phyloP scores from a whole-genome alignment of 2,888 invertebrate species.

The Esperia sulphurella region DNA sequence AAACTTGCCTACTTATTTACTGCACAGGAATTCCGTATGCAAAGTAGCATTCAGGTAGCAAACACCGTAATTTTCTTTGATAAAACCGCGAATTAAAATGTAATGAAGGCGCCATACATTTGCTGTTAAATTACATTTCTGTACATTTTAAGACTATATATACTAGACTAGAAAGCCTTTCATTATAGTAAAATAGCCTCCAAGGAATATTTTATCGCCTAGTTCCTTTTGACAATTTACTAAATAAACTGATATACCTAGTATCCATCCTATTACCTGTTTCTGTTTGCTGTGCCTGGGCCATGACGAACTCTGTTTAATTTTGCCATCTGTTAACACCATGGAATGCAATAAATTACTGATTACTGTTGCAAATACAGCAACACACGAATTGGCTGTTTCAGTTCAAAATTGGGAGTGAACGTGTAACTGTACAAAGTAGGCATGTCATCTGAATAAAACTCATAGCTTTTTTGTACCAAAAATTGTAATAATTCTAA shows the following conservation, averaged over 20 bases:
- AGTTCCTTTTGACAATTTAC: neutral
- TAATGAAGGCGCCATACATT: constrained; percentile 12
- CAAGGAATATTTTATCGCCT: neutral
- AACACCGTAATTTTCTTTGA: constrained; percentile 13
- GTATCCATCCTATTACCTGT: too few relatives aligned
- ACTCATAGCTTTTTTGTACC: too few relatives aligned
- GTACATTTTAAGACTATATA: constrained; percentile 16
- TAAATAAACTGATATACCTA: neutral
- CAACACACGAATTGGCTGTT: too few relatives aligned
- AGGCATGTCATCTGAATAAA: too few relatives aligned
- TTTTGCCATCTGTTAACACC: too few relatives aligned
- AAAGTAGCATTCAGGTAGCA: constrained; percentile 3
- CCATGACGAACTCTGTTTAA: too few relatives aligned
- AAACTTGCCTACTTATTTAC: neutral
- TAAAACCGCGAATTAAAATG: constrained; percentile 12
- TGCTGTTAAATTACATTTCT: constrained; percentile 20
- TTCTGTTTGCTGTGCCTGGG: too few relatives aligned
- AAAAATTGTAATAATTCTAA: too few relatives aligned
- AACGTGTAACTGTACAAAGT: too few relatives aligned
- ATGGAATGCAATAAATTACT: too few relatives aligned
- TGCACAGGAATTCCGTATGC: constrained; percentile 4
- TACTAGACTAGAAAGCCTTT: constrained; percentile 21
- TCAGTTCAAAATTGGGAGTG: too few relatives aligned
- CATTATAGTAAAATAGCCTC: constrained; percentile 1
- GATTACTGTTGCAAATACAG: too few relatives aligned